A percentile compares a stretch with the other conserved stretches of the same genome.
Evolutionary conservation across 2,113 vertebrate species (phyloP).

Genomic region (Scartelaos histophorus): DNA sequence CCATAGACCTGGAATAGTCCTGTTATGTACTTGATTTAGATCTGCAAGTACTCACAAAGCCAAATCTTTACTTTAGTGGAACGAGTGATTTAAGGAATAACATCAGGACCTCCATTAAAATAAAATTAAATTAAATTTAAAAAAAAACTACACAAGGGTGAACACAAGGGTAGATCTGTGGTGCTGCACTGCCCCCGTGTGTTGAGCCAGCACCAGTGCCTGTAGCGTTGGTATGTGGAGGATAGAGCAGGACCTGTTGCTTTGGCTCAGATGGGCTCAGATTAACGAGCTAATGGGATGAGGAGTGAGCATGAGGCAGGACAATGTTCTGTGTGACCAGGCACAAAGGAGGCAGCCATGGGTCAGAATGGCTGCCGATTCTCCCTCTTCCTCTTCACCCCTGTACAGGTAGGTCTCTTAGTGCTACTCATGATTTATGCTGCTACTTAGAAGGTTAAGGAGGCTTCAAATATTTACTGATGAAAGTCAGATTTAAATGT

Average conservation of each 20-base stretch:
- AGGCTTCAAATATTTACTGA: background rate
- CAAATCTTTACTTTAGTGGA: too few relatives aligned
- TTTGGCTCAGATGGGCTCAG: slow-evolving; percentile 54
- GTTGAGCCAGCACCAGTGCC: slow-evolving; percentile 20
- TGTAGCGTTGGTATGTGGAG: background rate
- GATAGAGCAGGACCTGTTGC: slow-evolving; percentile 19
- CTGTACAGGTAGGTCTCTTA: slow-evolving; percentile 71
- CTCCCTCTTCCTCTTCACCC: slow-evolving; percentile 75
- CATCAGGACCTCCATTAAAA: too few relatives aligned
- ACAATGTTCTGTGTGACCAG: slow-evolving; percentile 25
- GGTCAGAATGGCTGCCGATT: slow-evolving; percentile 78
- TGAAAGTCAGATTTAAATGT: too few relatives aligned
- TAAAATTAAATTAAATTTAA: too few relatives aligned
- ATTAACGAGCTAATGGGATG: slow-evolving; percentile 72
- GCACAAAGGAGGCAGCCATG: slow-evolving; percentile 65
- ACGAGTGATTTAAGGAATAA: too few relatives aligned
- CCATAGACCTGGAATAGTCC: too few relatives aligned
- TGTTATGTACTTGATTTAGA: too few relatives aligned
- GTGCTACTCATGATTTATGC: background rate
- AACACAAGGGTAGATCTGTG: slow-evolving; percentile 11
- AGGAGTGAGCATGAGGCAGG: slow-evolving; percentile 37
- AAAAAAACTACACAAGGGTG: too few relatives aligned
- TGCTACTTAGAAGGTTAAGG: background rate
- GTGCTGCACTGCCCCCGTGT: slow-evolving; percentile 57
- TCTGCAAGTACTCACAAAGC: too few relatives aligned